Base-by-base conservation (phyloP, 2,113 vertebrate genomes). In the Oxyruncus cristatus region DNA sequence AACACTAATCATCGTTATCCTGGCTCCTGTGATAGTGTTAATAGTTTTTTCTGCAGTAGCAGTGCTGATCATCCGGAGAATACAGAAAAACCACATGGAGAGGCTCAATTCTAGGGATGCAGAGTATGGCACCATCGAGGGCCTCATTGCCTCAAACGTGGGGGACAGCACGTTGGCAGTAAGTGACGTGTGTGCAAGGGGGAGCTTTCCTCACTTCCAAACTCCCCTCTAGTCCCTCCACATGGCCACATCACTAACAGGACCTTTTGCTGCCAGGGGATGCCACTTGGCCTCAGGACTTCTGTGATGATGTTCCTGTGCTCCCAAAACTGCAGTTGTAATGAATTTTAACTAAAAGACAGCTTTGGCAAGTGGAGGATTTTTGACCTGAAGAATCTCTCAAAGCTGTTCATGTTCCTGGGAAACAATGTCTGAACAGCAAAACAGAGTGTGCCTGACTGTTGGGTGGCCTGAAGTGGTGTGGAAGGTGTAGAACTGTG, bases 121-220 rank as follows among this genome's bases (percentile, higher is more conserved):
- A 12, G 99, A 99, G 62, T 99, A 99, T 1, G 99, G 99, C 85
- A 99, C 99, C 11, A 99, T 99, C 2, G 99, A 99, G 74, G 99
- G 99, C 20, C 99, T 99, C 59, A 99, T 99, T 78, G 99, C 99
- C 16, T 99, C 99, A 14, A 99, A 99, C 5, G 99, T 99, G 66
- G 99, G 99, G 47, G 99, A 99, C 91, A 99, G 98, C 98, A 99
- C 99, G 5, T 93, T 99, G 93, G 99, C 99, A 96, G 99, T 99
- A 97, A 99, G 99, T 98, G 81, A 77, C 49, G 59, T 20, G 46
- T 32, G 56, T 42, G 47, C 63, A 4, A 8, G 32, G 17, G 35
- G 4, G 33, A 28, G 17, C 14, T 50, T 13, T 17, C 52, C 58
- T 74, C 4, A 0, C n/a, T 18, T 14, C 62, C 2, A 0, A 6